Evolutionary conservation across 2,888 invertebrate genomes (phyloP).

Genomic region (Himalopsyche kuldschensis): DNA sequence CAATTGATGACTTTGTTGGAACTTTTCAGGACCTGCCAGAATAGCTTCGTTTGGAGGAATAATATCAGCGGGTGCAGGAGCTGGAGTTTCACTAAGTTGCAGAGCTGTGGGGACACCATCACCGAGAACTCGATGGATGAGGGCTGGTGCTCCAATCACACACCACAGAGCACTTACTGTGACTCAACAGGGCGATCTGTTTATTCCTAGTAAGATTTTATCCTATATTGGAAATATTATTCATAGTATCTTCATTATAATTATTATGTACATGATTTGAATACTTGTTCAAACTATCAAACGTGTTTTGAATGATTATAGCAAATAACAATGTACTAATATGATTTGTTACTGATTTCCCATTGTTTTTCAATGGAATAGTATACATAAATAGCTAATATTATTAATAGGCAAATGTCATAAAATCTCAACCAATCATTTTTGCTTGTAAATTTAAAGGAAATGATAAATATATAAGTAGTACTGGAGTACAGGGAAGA

Average conservation of each 20-base stretch:
- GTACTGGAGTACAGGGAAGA: no score
- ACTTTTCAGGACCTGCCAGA: conserved; percentile 71
- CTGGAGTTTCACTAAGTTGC: conserved; percentile 70
- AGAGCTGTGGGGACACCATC: conserved; percentile 75
- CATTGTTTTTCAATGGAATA: no score
- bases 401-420: no score
- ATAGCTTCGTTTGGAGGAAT: conserved; percentile 83
- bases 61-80: conserved; percentile 70
- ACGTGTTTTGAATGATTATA: neutral
- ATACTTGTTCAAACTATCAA: neutral
- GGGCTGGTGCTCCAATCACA: conserved; percentile 67
- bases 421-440: no score
- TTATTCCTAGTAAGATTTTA: conserved; percentile 64
- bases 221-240: neutral
- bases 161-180: conserved; percentile 66
- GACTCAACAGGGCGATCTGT: conserved; percentile 68
- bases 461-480: no score
- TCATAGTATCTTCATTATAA: neutral
- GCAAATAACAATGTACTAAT: neutral
- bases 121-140: conserved; percentile 75
- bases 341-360: no score
- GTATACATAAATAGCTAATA: no score
- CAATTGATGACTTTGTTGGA: neutral
- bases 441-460: no score
- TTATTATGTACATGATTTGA: no score